These are phyloP conservation scores for Ahaetulla prasina DNA, from an alignment of 2,113 vertebrate genomes.

Conservation along the genomic window DNA sequence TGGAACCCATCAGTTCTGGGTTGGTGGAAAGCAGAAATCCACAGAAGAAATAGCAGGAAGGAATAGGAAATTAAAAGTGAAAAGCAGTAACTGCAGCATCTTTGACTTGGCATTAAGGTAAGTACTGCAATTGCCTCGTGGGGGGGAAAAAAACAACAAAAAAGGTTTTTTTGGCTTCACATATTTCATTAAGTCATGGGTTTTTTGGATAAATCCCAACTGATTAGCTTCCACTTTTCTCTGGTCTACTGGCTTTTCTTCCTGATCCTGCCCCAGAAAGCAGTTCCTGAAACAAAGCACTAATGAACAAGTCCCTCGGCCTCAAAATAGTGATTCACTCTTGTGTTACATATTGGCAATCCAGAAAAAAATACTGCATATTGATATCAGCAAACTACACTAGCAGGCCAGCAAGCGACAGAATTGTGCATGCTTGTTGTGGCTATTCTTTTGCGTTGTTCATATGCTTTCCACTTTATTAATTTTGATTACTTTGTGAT, in stretches of 20 bases:
- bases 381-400: not conserved
- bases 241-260: not conserved
- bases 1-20: not conserved
- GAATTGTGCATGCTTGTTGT: not conserved
- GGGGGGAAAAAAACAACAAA: not conserved
- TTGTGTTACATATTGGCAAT: not conserved
- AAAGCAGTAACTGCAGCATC: not conserved
- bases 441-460: not conserved
- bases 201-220: not conserved
- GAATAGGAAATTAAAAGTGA: not conserved
- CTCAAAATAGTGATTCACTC: not conserved
- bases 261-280: not conserved
- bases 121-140: not conserved
- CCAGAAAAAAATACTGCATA: not conserved
- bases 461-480: not conserved
- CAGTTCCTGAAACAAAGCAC: not conserved
- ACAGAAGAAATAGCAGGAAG: not conserved
- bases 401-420: not conserved
- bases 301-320: not conserved
- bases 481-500: not conserved
- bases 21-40: not conserved
- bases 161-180: not conserved
- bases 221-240: not conserved
- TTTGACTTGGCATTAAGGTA: not conserved
- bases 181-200: not conserved